Conservation (phyloP, 2,113 vertebrate species). For the Aptenodytes patagonicus region DNA sequence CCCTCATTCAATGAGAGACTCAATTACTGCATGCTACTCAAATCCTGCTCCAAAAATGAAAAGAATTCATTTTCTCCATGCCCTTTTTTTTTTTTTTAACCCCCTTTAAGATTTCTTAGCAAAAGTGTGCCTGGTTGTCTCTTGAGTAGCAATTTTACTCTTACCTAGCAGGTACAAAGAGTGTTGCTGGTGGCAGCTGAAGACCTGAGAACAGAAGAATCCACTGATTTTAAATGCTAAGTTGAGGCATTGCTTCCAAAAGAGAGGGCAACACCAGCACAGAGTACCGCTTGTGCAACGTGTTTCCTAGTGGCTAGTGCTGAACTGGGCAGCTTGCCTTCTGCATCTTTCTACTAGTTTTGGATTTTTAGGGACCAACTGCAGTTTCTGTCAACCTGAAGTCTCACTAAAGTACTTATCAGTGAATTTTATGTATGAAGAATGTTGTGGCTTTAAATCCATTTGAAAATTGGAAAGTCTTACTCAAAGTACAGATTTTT, state of each 20-base stretch:
- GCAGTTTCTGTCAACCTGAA: not conserved
- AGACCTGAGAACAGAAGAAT: not conserved
- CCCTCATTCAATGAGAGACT: not conserved
- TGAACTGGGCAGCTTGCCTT: not conserved
- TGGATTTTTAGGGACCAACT: not conserved
- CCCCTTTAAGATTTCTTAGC: not conserved
- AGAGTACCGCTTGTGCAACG: not conserved
- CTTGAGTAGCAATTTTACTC: not conserved
- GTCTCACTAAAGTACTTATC: not conserved
- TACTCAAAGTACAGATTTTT: not conserved
- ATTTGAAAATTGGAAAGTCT: not conserved
- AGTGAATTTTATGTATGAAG: not conserved
- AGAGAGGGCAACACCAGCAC: not conserved
- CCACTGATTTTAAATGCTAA: not conserved
- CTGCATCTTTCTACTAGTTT: not conserved
- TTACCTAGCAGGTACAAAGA: not conserved
- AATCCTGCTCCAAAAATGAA: not conserved
- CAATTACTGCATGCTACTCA: not conserved
- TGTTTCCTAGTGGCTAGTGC: not conserved
- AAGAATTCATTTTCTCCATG: not conserved
- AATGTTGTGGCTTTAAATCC: not conserved
- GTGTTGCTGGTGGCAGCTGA: not conserved
- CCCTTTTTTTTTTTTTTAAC: not conserved
- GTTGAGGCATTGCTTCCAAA: not conserved
- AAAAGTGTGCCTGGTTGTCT: not conserved